Percentiles rank a stretch among this genome's conserved stretches.
Conservation (phyloP, 2,888 invertebrate genomes). For the Parnassius mnemosyne region DNA sequence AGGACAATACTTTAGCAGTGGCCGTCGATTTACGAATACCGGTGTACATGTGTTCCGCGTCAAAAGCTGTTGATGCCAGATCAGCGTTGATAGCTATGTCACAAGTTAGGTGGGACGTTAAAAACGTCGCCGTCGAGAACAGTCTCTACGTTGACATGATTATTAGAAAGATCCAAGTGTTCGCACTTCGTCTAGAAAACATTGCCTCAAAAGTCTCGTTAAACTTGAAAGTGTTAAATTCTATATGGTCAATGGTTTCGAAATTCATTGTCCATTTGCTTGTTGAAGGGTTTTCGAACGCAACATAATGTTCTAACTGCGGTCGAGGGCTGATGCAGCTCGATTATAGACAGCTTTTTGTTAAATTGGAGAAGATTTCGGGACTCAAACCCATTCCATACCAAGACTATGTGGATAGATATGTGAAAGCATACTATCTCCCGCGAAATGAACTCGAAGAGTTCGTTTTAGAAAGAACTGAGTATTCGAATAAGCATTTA, state of each 20-base stretch:
- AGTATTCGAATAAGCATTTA: conserved; percentile 94
- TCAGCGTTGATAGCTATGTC: conserved; percentile 91
- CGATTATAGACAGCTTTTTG: conserved; percentile 96
- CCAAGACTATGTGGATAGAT: conserved; percentile 94
- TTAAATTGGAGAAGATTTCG: conserved; percentile 93
- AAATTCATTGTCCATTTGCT: conserved; percentile 92
- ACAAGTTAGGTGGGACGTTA: conserved; percentile 96
- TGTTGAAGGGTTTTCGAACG: conserved; percentile 95
- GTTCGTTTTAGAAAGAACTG: conserved; percentile 92
- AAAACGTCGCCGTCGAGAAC: conserved; percentile 96
- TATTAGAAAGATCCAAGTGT: conserved; percentile 87
- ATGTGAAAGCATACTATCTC: conserved; percentile 97
- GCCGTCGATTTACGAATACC: conserved; percentile 89
- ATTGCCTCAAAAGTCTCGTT: conserved; percentile 86
- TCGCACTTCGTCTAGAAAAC: conserved; percentile 88
- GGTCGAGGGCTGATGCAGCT: conserved; percentile 98
- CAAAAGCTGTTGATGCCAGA: conserved; percentile 88
- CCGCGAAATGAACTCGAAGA: conserved; percentile 92
- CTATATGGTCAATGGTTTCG: conserved; percentile 93
- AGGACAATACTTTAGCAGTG: conserved; percentile 85
- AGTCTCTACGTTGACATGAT: conserved; percentile 92
- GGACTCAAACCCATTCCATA: conserved; percentile 91
- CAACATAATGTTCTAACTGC: conserved; percentile 96
- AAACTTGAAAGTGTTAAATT: conserved; percentile 83
- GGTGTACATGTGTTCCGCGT: conserved; percentile 92